Base-by-base conservation (phyloP, 2,797 vertebrate species). In the Falco peregrinus region DNA sequence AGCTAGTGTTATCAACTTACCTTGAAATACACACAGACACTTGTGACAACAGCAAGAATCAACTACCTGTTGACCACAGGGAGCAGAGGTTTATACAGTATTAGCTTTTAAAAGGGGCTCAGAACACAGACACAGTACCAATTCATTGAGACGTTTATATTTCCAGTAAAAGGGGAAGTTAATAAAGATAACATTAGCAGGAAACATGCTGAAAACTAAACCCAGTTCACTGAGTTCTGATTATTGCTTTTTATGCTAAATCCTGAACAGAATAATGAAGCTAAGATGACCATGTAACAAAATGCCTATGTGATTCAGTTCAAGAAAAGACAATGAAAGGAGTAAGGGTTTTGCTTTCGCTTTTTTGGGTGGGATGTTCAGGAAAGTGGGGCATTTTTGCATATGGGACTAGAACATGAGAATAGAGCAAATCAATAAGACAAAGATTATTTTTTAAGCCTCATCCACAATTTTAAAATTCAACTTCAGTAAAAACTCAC, bases 81-180 rank as follows among this genome's bases (percentile, higher is more conserved):
- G 6, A 91, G 70, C 3, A 54, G 26, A 71, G n/a, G 10, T 71
- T 78, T 69, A 59, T 59, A 24, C 29, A 43, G 11, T 9, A 54
- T 37, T 21, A 82, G 26, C 37, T 80, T 93, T 63, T 57, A 87
- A 87, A 84, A 57, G 10, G 5, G 14, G 48, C 35, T 73, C 41
- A 83, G 25, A 79, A 87, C 12, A 60, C 20, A 65, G 18, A 43
- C 9, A 28, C 2, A 14, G 5, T 48, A 77, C 45, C 8, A 84
- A n/a, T 60, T 82, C 8, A 48, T 33, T 69, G 16, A 68, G 33
- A 73, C 54, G 22, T 50, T 91, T 82, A 75, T 21, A 71, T 95
- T 87, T 69, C 39, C 21, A 83, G 54, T 79, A 79, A 94, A 91
- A 64, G 51, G 5, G 67, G 73, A 94, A 28, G 68, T 54, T 89